Evolutionary conservation across 2,113 vertebrate species (phyloP).

Genomic region (Scomber japonicus): DNA sequence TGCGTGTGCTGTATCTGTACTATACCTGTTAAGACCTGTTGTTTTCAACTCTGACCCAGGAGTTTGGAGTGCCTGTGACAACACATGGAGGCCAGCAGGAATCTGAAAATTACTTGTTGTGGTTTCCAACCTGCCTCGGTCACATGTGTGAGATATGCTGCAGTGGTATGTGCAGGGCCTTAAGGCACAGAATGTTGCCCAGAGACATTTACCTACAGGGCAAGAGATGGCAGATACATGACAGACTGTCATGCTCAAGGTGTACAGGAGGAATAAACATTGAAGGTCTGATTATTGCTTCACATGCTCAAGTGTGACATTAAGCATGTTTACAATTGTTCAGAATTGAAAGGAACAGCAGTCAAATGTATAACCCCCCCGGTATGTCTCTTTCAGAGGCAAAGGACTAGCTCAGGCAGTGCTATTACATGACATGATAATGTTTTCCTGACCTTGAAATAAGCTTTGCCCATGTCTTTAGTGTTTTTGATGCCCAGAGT

Average conservation of each 20-base stretch:
- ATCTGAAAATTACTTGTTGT: slow-evolving; percentile 74
- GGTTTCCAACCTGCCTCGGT: slow-evolving; percentile 58
- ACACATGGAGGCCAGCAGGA: slow-evolving; percentile 62
- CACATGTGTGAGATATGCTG: slow-evolving; percentile 37
- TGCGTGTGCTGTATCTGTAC: slow-evolving; percentile 64
- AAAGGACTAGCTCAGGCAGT: background rate
- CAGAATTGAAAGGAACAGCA: slow-evolving; percentile 38
- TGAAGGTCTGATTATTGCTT: slow-evolving; percentile 8
- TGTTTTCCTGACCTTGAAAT: background rate
- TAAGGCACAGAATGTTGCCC: slow-evolving; percentile 32
- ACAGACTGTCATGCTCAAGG: slow-evolving; percentile 42
- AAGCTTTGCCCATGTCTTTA: background rate
- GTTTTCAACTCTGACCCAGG: slow-evolving; percentile 65
- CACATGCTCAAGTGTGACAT: slow-evolving; percentile 15
- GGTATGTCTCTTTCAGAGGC: slow-evolving; percentile 14
- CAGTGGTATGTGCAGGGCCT: slow-evolving; percentile 60
- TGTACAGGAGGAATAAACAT: slow-evolving; percentile 28
- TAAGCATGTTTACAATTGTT: slow-evolving; percentile 41
- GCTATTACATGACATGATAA: background rate
- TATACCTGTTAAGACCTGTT: slow-evolving; percentile 74
- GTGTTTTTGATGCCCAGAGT: slow-evolving; percentile 1
- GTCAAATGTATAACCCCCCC: background rate
- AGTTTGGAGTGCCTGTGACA: slow-evolving; percentile 60
- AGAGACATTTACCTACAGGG: slow-evolving; percentile 29
- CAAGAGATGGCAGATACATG: slow-evolving; percentile 50